These are phyloP conservation scores for Hirtodrosophila confusa DNA, from an alignment of 2,888 invertebrate species.

Conservation along the genomic window DNA sequence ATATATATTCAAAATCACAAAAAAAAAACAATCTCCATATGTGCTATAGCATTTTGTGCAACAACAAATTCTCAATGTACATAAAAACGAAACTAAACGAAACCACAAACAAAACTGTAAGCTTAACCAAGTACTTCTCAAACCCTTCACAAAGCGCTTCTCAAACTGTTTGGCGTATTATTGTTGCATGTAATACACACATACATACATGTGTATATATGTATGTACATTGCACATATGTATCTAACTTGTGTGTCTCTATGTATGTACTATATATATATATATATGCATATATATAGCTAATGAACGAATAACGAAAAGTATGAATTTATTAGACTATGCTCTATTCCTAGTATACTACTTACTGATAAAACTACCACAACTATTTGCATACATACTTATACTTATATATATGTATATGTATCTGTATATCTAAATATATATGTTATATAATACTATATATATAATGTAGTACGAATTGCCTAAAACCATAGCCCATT, in stretches of 20 bases:
- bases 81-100: conserved; percentile 25
- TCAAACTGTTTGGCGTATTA: conserved; percentile 37
- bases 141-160: conserved; percentile 37
- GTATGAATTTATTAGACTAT: conserved; percentile 79
- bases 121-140: conserved; percentile 50
- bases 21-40: conserved; percentile 62
- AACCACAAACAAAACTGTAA: conserved; percentile 19
- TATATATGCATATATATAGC: conserved; percentile 30
- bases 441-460: conserved; percentile 3
- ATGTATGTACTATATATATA: background rate
- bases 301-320: conserved; percentile 68
- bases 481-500: conserved; percentile 21
- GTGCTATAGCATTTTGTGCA: conserved; percentile 69
- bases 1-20: conserved; percentile 29
- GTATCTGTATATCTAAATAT: conserved; percentile 17
- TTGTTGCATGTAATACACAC: conserved; percentile 34
- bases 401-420: conserved; percentile 12
- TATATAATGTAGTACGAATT: conserved; percentile 2
- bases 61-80: conserved; percentile 47
- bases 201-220: background rate
- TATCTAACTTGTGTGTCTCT: background rate
- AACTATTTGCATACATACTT: conserved; percentile 1
- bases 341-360: conserved; percentile 58
- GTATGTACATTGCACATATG: background rate
- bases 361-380: conserved; percentile 24